Percentiles rank a stretch among this genome's conserved stretches.
These are phyloP conservation scores for Fissipunctia ypsillon DNA, from an alignment of 2,888 invertebrate genomes.

Conservation along the genomic window DNA sequence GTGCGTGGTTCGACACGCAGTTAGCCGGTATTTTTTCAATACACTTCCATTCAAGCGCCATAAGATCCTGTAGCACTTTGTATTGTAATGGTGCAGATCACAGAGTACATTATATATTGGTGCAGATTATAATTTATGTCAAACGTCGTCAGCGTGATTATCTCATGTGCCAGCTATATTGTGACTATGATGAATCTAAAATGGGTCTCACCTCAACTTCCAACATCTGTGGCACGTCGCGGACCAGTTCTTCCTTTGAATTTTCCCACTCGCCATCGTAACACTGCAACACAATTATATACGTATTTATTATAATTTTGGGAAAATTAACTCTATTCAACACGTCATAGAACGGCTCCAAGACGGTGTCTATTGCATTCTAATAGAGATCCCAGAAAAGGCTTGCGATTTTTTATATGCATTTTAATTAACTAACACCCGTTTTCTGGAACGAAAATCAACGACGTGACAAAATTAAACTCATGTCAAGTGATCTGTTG, in stretches of 20 bases:
- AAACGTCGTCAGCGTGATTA: background rate
- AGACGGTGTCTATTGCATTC: background rate
- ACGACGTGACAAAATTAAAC: too few species aligned
- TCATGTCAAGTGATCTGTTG: too few species aligned
- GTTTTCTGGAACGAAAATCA: too few species aligned
- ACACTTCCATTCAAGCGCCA: background rate
- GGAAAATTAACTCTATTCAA: background rate
- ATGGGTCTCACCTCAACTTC: slow-evolving; percentile 74
- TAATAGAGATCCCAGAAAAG: background rate
- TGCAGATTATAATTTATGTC: background rate
- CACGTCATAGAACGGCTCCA: background rate
- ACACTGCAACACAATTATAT: slow-evolving; percentile 72
- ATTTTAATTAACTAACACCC: background rate
- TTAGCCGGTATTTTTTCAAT: too few species aligned
- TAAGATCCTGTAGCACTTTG: background rate
- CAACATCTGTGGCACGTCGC: slow-evolving; percentile 78
- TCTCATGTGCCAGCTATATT: background rate
- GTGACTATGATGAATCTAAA: background rate
- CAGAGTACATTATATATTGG: too few species aligned
- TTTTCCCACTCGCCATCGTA: slow-evolving; percentile 83
- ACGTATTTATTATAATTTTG: too few species aligned
- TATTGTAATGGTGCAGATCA: background rate
- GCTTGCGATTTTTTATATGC: background rate
- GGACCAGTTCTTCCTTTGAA: slow-evolving; percentile 69
- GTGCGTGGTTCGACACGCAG: too few species aligned